Base-by-base conservation (phyloP, 2,888 invertebrate species). In the Aphodius sticticus region DNA sequence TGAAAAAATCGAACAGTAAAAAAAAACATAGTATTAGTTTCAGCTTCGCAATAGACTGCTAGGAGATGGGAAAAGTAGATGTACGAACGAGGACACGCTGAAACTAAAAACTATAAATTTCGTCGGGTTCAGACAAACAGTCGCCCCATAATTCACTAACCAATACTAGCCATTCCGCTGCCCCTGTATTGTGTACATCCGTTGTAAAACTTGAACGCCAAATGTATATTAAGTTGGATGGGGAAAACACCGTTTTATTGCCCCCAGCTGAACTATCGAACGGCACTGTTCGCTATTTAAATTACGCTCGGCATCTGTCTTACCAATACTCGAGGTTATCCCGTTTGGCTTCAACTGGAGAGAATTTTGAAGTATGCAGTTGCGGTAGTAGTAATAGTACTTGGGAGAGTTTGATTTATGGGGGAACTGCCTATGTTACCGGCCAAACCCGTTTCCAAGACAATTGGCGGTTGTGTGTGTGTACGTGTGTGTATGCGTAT, bases 61-160 rank as follows among this genome's bases (percentile, higher is more conserved):
- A 53, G 12, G 12, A 53, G 53, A 53, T 53, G 53, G 53, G 53
- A 53, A 53, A 53, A 9, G 53, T 53, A 53, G 53, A 53, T 53
- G 53, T 2, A 53, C 7, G 53, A 53, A 53, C 7, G 53, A 53
- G 53, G 53, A 53, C 53, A 53, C 53, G 12, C 53, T 9, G 53
- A 53, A 53, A 53, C 53, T 53, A 53, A 53, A 53, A 53, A 53
- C 53, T 53, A 53, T 53, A 53, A 53, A 53, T 53, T 53, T 53
- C 53, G 53, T 53, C 53, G 53, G 53, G 53, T 53, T 53, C 53
- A 53, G 53, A 53, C 53, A 53, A 53, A 53, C 53, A 53, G 53
- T 53, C 53, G 53, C 53, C 53, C 53, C 53, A 53, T 53, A 53
- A 53, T 53, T 53, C 53, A 53, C 53, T 53, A 53, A 5, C 53